Conservation (phyloP, 1,140 invertebrate species). For the Drosophila sechellia region DNA sequence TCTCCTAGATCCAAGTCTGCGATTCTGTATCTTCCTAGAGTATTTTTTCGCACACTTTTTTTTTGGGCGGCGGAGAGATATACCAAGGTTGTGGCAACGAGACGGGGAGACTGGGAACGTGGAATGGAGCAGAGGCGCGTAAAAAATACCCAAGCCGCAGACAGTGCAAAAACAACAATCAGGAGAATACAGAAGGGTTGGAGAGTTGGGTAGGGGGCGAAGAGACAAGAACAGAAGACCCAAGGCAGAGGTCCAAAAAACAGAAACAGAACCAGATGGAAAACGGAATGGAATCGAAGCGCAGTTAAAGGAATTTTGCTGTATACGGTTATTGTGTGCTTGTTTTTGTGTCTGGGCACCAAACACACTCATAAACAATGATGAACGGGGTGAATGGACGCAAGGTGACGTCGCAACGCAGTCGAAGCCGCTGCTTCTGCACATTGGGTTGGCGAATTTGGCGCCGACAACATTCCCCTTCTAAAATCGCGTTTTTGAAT, state of each 20-base stretch:
- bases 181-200: constrained; percentile 1
- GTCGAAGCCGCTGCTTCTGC: constrained; percentile 34
- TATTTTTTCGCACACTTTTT: constrained; percentile 36
- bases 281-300: constrained; percentile 75
- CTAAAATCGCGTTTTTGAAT: neutral
- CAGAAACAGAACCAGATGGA: constrained; percentile 73
- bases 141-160: constrained; percentile 37
- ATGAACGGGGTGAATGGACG: constrained; percentile 72
- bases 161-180: constrained; percentile 41
- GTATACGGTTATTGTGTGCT: constrained; percentile 25
- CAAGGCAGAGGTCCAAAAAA: constrained; percentile 47
- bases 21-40: constrained; percentile 10
- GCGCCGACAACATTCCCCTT: constrained; percentile 71
- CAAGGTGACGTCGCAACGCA: constrained; percentile 49
- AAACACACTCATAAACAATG: constrained; percentile 13
- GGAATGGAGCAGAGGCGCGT: constrained; percentile 59
- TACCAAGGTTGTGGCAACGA: constrained; percentile 29
- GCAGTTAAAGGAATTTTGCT: constrained; percentile 61
- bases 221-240: constrained; percentile 14
- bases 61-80: constrained; percentile 25
- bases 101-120: constrained; percentile 39
- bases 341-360: constrained; percentile 47
- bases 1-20: constrained; percentile 48
- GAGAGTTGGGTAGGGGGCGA: neutral
- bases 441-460: constrained; percentile 45